A percentile compares a stretch with the other conserved stretches of the same genome.
Conservation (phyloP, 2,888 invertebrate genomes). For the Ophion slaviceki region DNA sequence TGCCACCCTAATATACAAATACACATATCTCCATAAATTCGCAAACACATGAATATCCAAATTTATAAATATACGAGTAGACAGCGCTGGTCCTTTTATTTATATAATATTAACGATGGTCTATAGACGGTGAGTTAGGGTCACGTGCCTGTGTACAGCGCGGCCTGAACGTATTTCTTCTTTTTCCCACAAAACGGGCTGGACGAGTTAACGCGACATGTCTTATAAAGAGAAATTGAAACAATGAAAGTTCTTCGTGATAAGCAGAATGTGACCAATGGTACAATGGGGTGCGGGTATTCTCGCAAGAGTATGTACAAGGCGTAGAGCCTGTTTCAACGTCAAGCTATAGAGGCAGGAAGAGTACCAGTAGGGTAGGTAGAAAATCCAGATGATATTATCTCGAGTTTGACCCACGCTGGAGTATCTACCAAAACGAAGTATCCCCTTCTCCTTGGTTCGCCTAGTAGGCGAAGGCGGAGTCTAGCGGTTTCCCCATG, state of each 20-base stretch:
- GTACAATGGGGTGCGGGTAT: constrained; percentile 10
- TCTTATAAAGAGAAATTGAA: not conserved
- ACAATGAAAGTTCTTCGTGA: constrained; percentile 9
- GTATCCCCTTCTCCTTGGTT: constrained; percentile 64
- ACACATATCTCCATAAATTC: too few relatives aligned
- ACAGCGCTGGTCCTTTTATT: too few relatives aligned
- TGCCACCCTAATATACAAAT: too few relatives aligned
- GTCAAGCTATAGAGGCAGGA: constrained; percentile 2
- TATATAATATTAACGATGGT: not conserved
- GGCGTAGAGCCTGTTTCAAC: not conserved
- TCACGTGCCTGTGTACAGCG: too few relatives aligned
- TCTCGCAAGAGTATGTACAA: constrained; percentile 14
- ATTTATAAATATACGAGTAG: too few relatives aligned
- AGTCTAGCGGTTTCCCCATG: constrained; percentile 77
- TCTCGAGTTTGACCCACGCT: constrained; percentile 73
- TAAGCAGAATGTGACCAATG: constrained; percentile 11
- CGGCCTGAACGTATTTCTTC: not conserved
- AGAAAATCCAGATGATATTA: constrained; percentile 81
- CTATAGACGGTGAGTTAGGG: too few relatives aligned
- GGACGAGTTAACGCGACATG: not conserved
- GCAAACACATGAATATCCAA: too few relatives aligned
- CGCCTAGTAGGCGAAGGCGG: constrained; percentile 83
- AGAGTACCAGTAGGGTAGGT: constrained; percentile 42
- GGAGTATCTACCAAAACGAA: constrained; percentile 79
- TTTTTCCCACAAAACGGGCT: not conserved